Evolutionary conservation across 1,140 invertebrate species (phyloP), one percentile per base, ranked within the genome.

Genomic region (Hormaphis cornu): DNA sequence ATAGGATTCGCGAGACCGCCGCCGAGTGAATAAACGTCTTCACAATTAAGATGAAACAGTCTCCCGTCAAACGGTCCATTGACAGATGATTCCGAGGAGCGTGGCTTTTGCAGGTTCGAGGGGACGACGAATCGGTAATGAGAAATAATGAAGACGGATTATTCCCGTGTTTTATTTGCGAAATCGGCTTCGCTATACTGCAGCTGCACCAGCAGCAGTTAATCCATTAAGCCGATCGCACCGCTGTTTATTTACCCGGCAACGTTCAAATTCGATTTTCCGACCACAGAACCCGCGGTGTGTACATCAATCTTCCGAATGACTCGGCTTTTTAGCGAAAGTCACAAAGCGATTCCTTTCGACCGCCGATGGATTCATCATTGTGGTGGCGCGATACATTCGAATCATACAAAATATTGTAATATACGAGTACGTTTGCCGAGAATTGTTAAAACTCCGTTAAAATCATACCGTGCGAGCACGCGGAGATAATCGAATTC

Each of bases 131-230:
- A 66, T 66, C 24, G 44, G 61, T 48, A 66, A 66, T 66, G 61
- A 66, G 44, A 33, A 66, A 48, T 48, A 66, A 66, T 66, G 61
- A 66, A 66, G 61, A 66, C 44, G 16, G 42, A 66, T 66, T 46
- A 10, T 16, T 20, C 28, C n/a, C 33, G 28, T 35, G n/a, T n/a
- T n/a, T n/a, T n/a, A n/a, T n/a, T n/a, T n/a, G n/a, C n/a, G 61
- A 35, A 66, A 66, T n/a, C n/a, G n/a, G n/a, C n/a, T n/a, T n/a
- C n/a, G n/a, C n/a, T n/a, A n/a, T n/a, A n/a, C n/a, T n/a, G n/a
- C n/a, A n/a, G n/a, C n/a, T n/a, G n/a, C n/a, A 66, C 50, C 42
- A 28, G 42, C 9, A 22, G 18, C 46, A 66, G 61, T 66, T 66
- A 66, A 66, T 66, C 61, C 61, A 66, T 66, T 66, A 66, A 26